Evolutionary conservation across 1,140 invertebrate genomes (phyloP).

Genomic region (Chironomus tepperi): DNA sequence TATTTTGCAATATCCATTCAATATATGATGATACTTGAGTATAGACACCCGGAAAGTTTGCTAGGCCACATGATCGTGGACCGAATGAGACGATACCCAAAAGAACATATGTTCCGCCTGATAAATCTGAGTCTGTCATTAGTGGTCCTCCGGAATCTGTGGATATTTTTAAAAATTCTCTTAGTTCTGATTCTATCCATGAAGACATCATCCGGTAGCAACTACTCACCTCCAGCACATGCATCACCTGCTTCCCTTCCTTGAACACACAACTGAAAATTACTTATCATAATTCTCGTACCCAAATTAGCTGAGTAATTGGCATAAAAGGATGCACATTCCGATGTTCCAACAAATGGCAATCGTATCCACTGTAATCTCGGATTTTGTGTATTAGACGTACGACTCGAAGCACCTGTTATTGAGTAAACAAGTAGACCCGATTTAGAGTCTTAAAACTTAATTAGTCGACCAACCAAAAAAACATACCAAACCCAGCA

Average conservation of each 20-base stretch:
- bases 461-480: constrained; percentile 28
- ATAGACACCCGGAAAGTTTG: constrained; percentile 46
- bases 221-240: constrained; percentile 38
- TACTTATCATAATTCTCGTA: constrained; percentile 37
- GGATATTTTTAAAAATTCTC: not conserved
- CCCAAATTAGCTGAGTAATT: constrained; percentile 40
- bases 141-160: constrained; percentile 49
- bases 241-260: constrained; percentile 40
- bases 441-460: too few species aligned
- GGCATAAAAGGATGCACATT: constrained; percentile 35
- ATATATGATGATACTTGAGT: constrained; percentile 44
- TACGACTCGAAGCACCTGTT: not conserved
- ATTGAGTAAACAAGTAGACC: too few species aligned
- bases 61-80: constrained; percentile 44
- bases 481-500: constrained; percentile 46
- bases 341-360: constrained; percentile 40
- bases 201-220: too few species aligned
- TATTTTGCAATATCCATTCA: constrained; percentile 45
- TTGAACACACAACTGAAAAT: constrained; percentile 44
- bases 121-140: constrained; percentile 44
- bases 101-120: constrained; percentile 43
- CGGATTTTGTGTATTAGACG: constrained; percentile 30
- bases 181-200: too few species aligned
- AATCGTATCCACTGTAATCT: constrained; percentile 40
- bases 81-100: constrained; percentile 62